phyloP scores from a whole-genome alignment of 1,140 invertebrate species.

The Pentalonia nigronervosa region DNA sequence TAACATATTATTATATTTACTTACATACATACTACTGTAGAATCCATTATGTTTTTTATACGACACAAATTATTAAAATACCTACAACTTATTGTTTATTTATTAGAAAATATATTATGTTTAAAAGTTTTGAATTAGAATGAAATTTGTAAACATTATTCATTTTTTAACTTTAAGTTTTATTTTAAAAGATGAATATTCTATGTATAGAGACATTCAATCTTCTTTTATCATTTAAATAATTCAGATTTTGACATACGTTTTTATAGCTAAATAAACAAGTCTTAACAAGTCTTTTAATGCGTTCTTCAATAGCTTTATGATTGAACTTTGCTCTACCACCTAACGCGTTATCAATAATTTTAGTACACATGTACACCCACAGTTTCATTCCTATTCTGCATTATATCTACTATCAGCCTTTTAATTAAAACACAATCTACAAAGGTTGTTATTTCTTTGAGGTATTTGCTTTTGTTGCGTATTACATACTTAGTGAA shows the following conservation, averaged over 20 bases:
- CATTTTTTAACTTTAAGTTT: neutral
- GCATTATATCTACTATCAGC: neutral
- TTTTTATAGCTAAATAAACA: neutral
- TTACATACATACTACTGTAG: neutral
- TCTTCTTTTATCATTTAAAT: neutral
- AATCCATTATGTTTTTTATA: neutral
- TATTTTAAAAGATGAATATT: constrained; percentile 8
- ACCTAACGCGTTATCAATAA: constrained; percentile 20
- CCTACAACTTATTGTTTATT: neutral
- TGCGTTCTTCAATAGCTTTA: neutral
- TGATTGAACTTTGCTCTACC: neutral
- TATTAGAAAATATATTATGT: neutral
- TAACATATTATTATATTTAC: neutral
- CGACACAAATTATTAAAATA: neutral
- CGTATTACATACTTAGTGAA: neutral
- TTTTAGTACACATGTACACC: constrained; percentile 23
- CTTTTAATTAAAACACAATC: constrained; percentile 21
- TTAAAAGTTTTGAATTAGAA: neutral
- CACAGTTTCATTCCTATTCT: neutral
- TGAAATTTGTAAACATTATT: neutral
- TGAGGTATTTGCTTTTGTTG: constrained; percentile 7
- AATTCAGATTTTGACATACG: neutral
- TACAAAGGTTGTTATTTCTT: constrained; percentile 3
- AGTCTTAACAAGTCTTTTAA: constrained; percentile 4
- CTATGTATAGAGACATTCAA: neutral